Base-by-base conservation (phyloP, 2,888 invertebrate genomes). In the Leistus spinibarbis region DNA sequence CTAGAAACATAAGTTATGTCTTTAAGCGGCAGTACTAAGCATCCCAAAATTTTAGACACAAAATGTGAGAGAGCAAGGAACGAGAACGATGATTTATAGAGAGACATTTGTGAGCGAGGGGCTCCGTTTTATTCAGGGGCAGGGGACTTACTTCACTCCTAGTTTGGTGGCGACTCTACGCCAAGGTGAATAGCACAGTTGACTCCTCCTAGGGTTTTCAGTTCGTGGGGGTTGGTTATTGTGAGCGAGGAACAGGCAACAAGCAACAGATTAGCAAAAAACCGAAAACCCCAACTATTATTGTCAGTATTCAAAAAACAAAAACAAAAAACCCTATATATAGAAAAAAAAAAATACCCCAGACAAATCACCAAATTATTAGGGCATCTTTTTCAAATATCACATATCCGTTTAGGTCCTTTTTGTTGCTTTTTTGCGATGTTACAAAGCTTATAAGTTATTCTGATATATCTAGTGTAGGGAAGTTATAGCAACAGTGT, bases 101-200 rank as follows among this genome's bases (percentile, higher is more conserved):
- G 60, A 20, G 60, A 60, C 60, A 22, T 60, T 60, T 19, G 60
- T 17, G 17, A 22, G 19, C 19, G n/a, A n/a, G 60, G 17, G 60
- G 60, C 22, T 10, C 10, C 22, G 60, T 19, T 60, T 60, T 19
- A 79, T 84, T 84, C 83, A 83, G n/a, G n/a, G n/a, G n/a, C n/a
- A n/a, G n/a, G 86, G 87, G 86, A 95, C 95, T 95, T 95, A 95
- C 95, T 95, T 95, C 89, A 96, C 95, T 91, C 95, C 95, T 86
- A 95, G 93, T 88, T 95, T 95, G 88, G 94, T 95, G 87, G 95
- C 95, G 87, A 95, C 95, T 88, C 95, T 92, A 85, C 95, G 93
- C 95, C 95, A 96, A 89, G 95, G 95, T 86, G 93, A 94, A 90
- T 93, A 93, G 91, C 93, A 92, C 90, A 91, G 91, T 90, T 91